Base-by-base conservation (phyloP, 2,888 invertebrate genomes). In the Dicyrtomina minuta region DNA sequence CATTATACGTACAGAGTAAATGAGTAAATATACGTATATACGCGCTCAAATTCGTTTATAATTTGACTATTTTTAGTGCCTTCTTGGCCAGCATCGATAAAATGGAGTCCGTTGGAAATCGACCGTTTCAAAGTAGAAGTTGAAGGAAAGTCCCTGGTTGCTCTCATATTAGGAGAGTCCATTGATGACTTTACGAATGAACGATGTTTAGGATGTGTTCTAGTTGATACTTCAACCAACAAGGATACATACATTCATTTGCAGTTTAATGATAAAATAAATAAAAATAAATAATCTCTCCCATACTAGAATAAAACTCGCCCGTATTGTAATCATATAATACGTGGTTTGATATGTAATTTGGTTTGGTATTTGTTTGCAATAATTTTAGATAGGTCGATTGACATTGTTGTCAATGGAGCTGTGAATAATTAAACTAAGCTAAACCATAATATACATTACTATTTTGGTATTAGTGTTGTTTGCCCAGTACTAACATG, bases 241-340 rank as follows among this genome's bases (percentile, higher is more conserved):
- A 73, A 75, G 51, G 76, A 76, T 51, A 71, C 71, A 67, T 76
- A 76, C 61, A 71, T 76, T 65, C 76, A 76, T 68, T 20, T 66
- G 24, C 41, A 43, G 27, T 51, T 66, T 51, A 43, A 43, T 20
- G 56, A 66, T 44, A 66, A n/a, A n/a, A n/a, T n/a, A n/a, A 27
- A 15, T 24, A 62, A 49, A 49, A 46, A 17, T 49, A 26, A 62
- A 44, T 10, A 62, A 22, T 53, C 3, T 53, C 51, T 13, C 43
- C 43, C 10, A 41, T n/a, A n/a, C n/a, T n/a, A n/a, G n/a, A n/a
- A n/a, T n/a, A n/a, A n/a, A n/a, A n/a, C n/a, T n/a, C n/a, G n/a
- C n/a, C n/a, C n/a, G n/a, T n/a, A n/a, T n/a, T n/a, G n/a, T n/a
- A n/a, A n/a, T n/a, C n/a, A n/a, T n/a, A n/a, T n/a, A n/a, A n/a